phyloP scores from a whole-genome alignment of 1,140 invertebrate species.

The Dinoponera quadriceps region DNA sequence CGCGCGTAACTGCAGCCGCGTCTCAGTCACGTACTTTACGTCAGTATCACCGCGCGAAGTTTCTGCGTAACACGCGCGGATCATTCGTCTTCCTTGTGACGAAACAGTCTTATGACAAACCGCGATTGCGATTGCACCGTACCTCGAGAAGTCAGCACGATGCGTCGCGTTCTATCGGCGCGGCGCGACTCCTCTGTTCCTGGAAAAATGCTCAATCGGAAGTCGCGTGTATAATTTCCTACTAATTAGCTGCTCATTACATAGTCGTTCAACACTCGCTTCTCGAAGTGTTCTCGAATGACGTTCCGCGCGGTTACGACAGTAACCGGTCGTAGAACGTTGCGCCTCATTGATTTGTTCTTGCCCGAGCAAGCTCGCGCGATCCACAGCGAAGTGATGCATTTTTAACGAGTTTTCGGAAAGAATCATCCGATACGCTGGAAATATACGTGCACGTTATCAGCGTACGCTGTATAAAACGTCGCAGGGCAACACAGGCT shows the following conservation, averaged over 20 bases:
- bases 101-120: not conserved
- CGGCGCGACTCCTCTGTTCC: constrained; percentile 43
- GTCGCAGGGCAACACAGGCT: too few relatives aligned
- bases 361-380: not conserved
- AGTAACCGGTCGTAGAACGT: not conserved
- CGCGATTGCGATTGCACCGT: not conserved
- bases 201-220: too few relatives aligned
- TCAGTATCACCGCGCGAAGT: constrained; percentile 31
- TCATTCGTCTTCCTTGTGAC: constrained; percentile 49
- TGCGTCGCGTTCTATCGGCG: too few relatives aligned
- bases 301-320: constrained; percentile 7
- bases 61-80: constrained; percentile 44
- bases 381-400: not conserved
- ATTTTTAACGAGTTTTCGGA: constrained; percentile 45
- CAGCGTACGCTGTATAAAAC: not conserved
- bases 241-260: constrained; percentile 24
- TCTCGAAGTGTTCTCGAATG: not conserved
- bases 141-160: too few relatives aligned
- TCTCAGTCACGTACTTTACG: constrained; percentile 41
- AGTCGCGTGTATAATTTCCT: constrained; percentile 3
- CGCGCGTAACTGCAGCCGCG: not conserved
- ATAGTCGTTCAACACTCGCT: not conserved
- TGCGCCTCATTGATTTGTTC: constrained; percentile 27
- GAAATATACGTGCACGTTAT: not conserved
- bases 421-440: constrained; percentile 23